Evolutionary conservation across 30 jellyfish, hydroid and myxozoan genomes (phyloP).

Genomic region (Aurelia sp.): DNA sequence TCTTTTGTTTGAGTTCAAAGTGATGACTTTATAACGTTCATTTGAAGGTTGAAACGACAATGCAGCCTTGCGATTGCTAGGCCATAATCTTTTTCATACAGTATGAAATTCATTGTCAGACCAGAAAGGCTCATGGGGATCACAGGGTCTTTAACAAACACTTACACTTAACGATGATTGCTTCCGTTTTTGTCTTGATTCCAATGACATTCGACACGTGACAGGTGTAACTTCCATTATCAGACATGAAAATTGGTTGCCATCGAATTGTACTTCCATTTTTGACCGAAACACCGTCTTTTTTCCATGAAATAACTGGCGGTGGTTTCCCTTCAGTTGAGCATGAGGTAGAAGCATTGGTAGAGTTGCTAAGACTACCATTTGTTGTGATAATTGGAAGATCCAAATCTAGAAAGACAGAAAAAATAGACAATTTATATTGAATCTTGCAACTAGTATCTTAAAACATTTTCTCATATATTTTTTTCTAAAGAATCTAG

Average conservation of each 20-base stretch:
- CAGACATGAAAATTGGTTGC: slow-evolving; percentile 9
- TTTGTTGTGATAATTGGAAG: slow-evolving; percentile 8
- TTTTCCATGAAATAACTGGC: slow-evolving; percentile 39
- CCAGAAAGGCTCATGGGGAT: too few species aligned
- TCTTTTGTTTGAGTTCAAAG: too few species aligned
- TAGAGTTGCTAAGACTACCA: slow-evolving; percentile 15
- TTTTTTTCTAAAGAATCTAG: too few species aligned
- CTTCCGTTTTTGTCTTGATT: neutral
- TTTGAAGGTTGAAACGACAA: too few species aligned
- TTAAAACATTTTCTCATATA: too few species aligned
- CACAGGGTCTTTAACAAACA: too few species aligned
- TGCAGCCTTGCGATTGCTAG: too few species aligned
- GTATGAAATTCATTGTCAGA: too few species aligned
- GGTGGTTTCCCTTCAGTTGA: slow-evolving; percentile 45
- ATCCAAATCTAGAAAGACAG: slow-evolving; percentile 26
- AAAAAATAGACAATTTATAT: neutral
- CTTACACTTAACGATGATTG: slow-evolving; percentile 19
- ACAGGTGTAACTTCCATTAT: slow-evolving; percentile 43
- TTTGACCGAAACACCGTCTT: neutral
- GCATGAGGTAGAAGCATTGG: slow-evolving; percentile 10
- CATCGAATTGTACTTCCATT: neutral
- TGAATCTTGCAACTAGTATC: too few species aligned
- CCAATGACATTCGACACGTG: slow-evolving; percentile 22
- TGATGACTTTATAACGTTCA: too few species aligned
- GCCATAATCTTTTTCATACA: too few species aligned